These are phyloP conservation scores for Brienomyrus brachyistius DNA, from an alignment of 2,113 vertebrate species.

Conservation along the genomic window DNA sequence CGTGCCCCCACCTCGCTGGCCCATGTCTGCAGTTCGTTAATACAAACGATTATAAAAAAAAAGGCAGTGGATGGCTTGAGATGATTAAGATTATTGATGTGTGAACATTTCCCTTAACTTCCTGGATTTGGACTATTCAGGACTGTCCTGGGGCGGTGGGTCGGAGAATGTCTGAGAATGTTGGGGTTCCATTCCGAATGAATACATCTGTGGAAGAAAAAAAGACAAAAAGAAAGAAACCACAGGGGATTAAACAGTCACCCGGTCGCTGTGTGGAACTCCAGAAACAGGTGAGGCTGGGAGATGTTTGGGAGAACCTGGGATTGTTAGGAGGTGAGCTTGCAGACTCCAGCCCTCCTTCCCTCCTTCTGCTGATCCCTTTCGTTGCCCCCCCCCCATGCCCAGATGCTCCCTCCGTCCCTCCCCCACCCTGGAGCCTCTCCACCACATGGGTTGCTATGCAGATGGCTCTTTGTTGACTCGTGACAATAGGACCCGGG, in stretches of 20 bases:
- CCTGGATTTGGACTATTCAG: not conserved
- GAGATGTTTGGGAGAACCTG: not conserved
- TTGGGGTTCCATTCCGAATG: not conserved
- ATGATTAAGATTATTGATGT: not conserved
- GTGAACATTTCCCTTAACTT: not conserved
- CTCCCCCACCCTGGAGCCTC: conserved; percentile 31
- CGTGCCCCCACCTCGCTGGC: not conserved
- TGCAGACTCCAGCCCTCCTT: not conserved
- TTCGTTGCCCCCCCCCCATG: conserved; percentile 15
- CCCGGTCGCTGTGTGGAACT: not conserved
- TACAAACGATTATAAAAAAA: not conserved
- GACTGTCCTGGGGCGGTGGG: not conserved
- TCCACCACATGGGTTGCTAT: conserved; percentile 55
- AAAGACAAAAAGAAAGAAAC: not conserved
- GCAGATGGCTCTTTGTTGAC: conserved; percentile 74
- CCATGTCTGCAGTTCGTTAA: not conserved
- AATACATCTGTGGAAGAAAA: not conserved
- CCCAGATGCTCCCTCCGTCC: not conserved
- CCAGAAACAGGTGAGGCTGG: not conserved
- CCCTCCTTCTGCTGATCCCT: conserved; percentile 26
- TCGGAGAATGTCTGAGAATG: not conserved
- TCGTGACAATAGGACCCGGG: conserved; percentile 55
- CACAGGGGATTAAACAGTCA: not conserved
- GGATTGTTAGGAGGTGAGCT: not conserved
- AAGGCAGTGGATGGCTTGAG: not conserved